These are phyloP conservation scores for Andricus quercusramuli DNA, from an alignment of 2,888 invertebrate genomes.

Conservation along the genomic window DNA sequence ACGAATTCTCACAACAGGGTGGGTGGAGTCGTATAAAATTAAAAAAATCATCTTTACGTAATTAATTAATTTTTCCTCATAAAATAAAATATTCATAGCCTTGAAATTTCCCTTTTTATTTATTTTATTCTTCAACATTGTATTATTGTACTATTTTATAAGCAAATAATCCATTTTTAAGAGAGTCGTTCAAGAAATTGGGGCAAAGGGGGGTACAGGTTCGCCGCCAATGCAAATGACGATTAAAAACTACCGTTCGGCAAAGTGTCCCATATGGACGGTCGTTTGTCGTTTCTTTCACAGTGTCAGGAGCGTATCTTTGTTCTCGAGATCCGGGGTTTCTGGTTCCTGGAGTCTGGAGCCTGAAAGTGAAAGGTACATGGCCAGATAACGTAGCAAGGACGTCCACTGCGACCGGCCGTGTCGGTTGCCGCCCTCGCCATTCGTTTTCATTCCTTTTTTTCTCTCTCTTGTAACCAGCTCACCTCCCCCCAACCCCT, in stretches of 20 bases:
- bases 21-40: too few relatives aligned
- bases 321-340: slow-evolving; percentile 66
- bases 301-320: slow-evolving; percentile 61
- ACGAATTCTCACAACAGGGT: too few relatives aligned
- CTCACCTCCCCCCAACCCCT: not conserved
- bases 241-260: slow-evolving; percentile 33
- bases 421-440: slow-evolving; percentile 75
- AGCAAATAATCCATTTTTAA: not conserved
- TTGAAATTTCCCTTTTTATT: not conserved
- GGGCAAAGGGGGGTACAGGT: not conserved
- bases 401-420: slow-evolving; percentile 75
- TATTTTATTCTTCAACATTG: not conserved
- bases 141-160: too few relatives aligned
- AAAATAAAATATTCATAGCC: not conserved
- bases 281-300: slow-evolving; percentile 56
- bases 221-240: slow-evolving; percentile 15
- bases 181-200: not conserved
- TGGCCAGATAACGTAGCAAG: slow-evolving; percentile 77
- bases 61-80: not conserved
- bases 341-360: slow-evolving; percentile 71
- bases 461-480: slow-evolving; percentile 38
- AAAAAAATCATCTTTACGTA: too few relatives aligned
- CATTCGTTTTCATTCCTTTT: slow-evolving; percentile 63
- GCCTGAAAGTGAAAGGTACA: slow-evolving; percentile 77
- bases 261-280: slow-evolving; percentile 26